Base-by-base conservation (phyloP, 2,113 vertebrate species). In the Ceyx melanurus region DNA sequence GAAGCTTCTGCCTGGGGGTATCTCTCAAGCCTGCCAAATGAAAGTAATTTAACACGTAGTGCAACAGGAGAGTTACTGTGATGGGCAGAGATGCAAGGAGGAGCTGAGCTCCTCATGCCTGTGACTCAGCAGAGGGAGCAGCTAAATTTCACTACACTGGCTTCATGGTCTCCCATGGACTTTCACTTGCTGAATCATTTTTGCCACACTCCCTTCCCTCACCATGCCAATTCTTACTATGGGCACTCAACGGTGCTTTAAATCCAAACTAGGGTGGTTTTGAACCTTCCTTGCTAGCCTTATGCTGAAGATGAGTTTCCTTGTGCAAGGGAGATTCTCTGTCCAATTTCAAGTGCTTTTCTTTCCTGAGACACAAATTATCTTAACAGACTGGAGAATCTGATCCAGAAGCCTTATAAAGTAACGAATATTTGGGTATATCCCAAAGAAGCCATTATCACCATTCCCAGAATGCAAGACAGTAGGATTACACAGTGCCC, bases 401-500 rank as follows among this genome's bases (percentile, higher is more conserved):
- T 57, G 66, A 76, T 78, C 71, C 80, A 91, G 78, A 72, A 82
- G 54, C 25, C 9, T 46, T 89, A 42, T 68, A 43, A 93, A 92
- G 61, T 67, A 92, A 64, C 29, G 76, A 94, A 82, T 93, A 81
- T 85, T 92, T 83, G 71, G 17, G 20, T 66, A 15, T 86, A 81
- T 81, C 81, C 83, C 93, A 73, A 86, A 85, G 64, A 92, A 94
- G 68, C 60, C 3, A 5, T 90, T 88, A 17, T 60, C 76, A 53
- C 51, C 19, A 26, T 84, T 87, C 13, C 29, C 86, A 86, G 88
- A 73, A 78, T 86, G 82, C 68, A 54, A 60, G 67, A 89, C 68
- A 91, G 78, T 50, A 33, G 53, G 54, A 73, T 92, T 84, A 60
- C 43, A 82, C 33, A 40, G 85, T 76, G 64, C 56, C 68, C 53